Conservation (phyloP, 2,113 vertebrate genomes). For the Perognathus longimembris region DNA sequence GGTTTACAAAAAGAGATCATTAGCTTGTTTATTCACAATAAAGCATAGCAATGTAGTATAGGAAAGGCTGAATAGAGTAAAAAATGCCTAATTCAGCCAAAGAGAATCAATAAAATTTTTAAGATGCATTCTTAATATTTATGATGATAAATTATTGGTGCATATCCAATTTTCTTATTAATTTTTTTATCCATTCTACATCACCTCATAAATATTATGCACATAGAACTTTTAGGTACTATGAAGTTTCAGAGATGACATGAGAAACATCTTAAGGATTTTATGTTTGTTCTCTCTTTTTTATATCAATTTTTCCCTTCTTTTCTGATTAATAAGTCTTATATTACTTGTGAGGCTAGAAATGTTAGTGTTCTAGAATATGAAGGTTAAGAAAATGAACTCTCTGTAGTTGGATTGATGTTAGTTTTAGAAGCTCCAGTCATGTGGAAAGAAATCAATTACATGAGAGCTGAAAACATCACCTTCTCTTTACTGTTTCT, state of each 20-base stretch:
- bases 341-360: not conserved
- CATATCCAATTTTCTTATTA: not conserved
- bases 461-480: constrained; percentile 30
- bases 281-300: not conserved
- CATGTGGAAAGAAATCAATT: constrained; percentile 43
- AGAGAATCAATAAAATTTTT: not conserved
- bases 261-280: not conserved
- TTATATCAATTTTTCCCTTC: constrained; percentile 9
- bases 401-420: constrained; percentile 25
- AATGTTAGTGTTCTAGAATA: constrained; percentile 11
- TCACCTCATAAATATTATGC: not conserved
- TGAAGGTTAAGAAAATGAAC: constrained; percentile 38
- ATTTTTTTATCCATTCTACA: constrained; percentile 6
- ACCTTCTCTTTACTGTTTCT: constrained; percentile 14
- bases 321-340: constrained; percentile 17
- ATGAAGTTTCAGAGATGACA: not conserved
- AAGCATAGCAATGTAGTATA: not conserved
- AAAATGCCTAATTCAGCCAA: not conserved
- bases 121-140: not conserved
- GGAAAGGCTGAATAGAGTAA: not conserved
- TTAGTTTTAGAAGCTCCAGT: constrained; percentile 61
- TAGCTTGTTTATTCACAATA: constrained; percentile 13
- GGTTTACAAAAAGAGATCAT: not conserved
- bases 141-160: not conserved
- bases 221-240: not conserved